Percentiles rank a stretch among this genome's conserved stretches.
Conservation (phyloP, 2,888 invertebrate genomes). For the Aphidoletes aphidimyza region DNA sequence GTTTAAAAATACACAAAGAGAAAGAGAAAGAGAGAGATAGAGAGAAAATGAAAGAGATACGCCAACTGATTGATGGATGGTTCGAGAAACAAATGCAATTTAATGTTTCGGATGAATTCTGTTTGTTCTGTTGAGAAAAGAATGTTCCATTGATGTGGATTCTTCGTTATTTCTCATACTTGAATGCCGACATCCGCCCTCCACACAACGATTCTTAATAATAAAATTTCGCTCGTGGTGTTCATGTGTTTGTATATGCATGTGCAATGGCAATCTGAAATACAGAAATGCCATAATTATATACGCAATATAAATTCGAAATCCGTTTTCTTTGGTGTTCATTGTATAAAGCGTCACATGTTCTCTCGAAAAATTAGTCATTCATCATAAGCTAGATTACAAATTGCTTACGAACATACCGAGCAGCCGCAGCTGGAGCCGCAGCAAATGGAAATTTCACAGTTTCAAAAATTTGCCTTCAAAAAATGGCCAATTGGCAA, state of each 20-base stretch:
- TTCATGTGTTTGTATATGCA: no score
- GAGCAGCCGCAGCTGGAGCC: no score
- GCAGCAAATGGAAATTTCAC: neutral
- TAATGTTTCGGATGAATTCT: slow-evolving; percentile 4
- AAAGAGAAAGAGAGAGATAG: no score
- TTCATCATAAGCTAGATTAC: slow-evolving; percentile 41
- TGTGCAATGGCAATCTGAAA: no score
- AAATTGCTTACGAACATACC: no score
- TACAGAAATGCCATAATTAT: neutral
- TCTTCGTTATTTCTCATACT: slow-evolving; percentile 28
- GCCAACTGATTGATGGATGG: slow-evolving; percentile 2
- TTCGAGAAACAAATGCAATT: slow-evolving; percentile 2
- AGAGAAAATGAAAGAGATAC: no score
- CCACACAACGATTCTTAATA: neutral
- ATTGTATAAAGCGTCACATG: slow-evolving; percentile 52
- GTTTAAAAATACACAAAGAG: neutral
- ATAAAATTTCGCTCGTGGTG: no score
- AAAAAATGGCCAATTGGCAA: neutral
- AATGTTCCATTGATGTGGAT: neutral
- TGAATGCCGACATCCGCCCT: slow-evolving; percentile 34
- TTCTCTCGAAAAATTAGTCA: neutral
- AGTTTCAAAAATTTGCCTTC: no score
- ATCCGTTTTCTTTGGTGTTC: no score
- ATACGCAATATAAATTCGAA: neutral
- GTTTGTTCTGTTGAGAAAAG: neutral